These are phyloP conservation scores for Torymus texanus DNA, from an alignment of 2,888 invertebrate species.

Conservation along the genomic window DNA sequence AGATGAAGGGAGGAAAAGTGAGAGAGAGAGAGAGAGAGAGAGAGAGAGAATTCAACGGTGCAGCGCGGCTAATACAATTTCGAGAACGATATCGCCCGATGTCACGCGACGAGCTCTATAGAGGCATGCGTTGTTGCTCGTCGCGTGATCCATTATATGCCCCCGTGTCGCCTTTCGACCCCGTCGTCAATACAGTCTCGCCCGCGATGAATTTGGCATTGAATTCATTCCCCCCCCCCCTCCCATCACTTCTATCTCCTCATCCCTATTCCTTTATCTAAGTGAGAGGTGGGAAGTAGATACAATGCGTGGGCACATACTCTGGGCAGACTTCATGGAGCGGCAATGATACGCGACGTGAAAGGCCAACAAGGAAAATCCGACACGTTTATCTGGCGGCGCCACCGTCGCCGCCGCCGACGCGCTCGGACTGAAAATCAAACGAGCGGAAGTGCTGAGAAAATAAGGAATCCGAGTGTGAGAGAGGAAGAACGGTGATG, in stretches of 20 bases:
- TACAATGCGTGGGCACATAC: too few species aligned
- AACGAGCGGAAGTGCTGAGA: constrained; percentile 29
- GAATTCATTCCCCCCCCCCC: not conserved
- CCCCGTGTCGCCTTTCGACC: not conserved
- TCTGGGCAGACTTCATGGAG: constrained; percentile 22
- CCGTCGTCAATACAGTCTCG: not conserved
- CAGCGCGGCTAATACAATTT: constrained; percentile 42
- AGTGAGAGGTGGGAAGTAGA: too few species aligned
- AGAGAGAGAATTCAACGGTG: not conserved
- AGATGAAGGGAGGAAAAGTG: too few species aligned
- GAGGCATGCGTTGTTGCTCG: too few species aligned
- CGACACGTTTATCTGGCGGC: too few species aligned
- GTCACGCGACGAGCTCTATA: constrained; percentile 1
- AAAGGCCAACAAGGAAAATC: too few species aligned
- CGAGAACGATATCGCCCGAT: constrained; percentile 31
- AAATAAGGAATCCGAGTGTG: constrained; percentile 1
- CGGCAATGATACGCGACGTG: constrained; percentile 9
- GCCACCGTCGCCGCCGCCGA: not conserved
- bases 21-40: not conserved
- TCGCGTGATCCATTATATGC: not conserved
- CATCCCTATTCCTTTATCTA: too few species aligned
- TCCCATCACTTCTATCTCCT: too few species aligned
- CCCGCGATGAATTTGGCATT: not conserved
- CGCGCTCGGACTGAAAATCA: constrained; percentile 18
- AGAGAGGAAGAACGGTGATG: not conserved